Conservation (phyloP, 2,888 invertebrate species). For the Amphipoea oculea region DNA sequence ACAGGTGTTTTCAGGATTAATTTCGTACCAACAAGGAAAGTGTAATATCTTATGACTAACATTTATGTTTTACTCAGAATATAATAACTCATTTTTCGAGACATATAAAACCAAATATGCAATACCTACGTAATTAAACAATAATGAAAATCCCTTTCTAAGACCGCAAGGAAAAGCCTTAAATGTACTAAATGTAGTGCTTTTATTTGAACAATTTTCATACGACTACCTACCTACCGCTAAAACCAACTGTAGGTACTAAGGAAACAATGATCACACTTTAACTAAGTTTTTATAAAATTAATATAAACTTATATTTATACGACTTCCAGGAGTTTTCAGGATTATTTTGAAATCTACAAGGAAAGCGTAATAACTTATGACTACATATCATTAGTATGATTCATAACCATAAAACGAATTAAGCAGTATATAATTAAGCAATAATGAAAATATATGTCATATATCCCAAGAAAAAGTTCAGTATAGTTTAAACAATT, state of each 20-base stretch:
- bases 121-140: background rate
- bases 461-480: background rate
- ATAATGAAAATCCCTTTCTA: background rate
- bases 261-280: background rate
- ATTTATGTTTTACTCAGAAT: background rate
- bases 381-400: background rate
- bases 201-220: background rate
- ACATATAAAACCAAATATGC: background rate
- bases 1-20: background rate
- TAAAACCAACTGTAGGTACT: background rate
- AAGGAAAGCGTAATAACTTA: background rate
- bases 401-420: background rate
- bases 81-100: background rate
- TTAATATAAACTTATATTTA: background rate
- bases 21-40: background rate
- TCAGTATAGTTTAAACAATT: background rate
- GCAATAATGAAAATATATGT: background rate
- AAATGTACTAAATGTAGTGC: background rate
- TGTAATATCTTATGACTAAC: background rate
- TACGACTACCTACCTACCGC: background rate
- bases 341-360: background rate
- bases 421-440: background rate
- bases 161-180: background rate
- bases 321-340: background rate
- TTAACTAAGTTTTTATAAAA: too few species aligned